Base-by-base conservation (phyloP, 1,140 invertebrate species). In the Maniola jurtina region DNA sequence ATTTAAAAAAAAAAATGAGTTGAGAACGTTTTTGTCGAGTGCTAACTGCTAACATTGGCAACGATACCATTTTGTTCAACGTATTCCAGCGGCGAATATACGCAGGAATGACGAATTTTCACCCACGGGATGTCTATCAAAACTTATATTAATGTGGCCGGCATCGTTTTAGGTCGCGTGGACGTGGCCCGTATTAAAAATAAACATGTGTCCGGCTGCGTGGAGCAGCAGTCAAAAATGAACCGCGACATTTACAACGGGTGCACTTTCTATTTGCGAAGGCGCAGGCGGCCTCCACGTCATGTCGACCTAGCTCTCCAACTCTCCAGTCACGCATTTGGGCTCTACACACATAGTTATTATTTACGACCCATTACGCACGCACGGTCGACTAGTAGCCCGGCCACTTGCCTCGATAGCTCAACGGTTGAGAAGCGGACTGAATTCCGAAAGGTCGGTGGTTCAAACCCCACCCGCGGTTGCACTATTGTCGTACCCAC, bases 191-290 rank as follows among this genome's bases (percentile, higher is more conserved):
- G 61, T 62, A 60, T 81, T 38, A 86, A 78, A 86, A 84, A 84
- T 84, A 84, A 81, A 77, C 74, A 55, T 61, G 61, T 68, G 71
- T 70, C 68, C 73, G 68, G 63, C 70, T 70, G 65, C 61, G 62
- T 68, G 69, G 67, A 16, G 52, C 33, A 71, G 71, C 70, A 57
- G 70, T 64, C 66, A 64, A 64, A 69, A 71, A 68, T 65, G 73
- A 75, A 66, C 73, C 72, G 77, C 77, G 83, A 84, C 84, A 86
- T 86, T 86, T 86, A 79, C 71, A 83, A 71, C 75, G 72, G 71
- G 66, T 84, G 82, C 80, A 82, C 76, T 84, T 81, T 84, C 82
- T 86, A 86, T 86, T 86, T 86, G 64, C 68, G 79, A 82, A 72
- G 66, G 14, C 47, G 63, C 66, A 64, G 38, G 36, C 66, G 55